Percentiles rank a stretch among this genome's conserved stretches.
Conservation (phyloP, 2,888 invertebrate genomes). For the Chydorus sphaericus region DNA sequence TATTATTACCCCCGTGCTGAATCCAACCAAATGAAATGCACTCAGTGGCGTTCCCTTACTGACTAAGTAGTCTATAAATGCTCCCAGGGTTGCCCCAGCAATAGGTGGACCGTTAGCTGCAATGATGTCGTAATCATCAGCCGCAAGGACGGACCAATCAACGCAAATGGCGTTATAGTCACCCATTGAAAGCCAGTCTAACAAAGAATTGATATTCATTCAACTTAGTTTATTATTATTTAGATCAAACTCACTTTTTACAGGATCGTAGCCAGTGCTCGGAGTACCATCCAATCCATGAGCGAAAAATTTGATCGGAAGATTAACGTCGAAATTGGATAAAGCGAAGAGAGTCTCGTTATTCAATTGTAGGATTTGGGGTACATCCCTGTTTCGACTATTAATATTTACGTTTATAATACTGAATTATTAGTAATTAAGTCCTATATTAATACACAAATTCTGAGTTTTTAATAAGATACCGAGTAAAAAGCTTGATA, state of each 20-base stretch:
- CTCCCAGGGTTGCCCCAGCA: conserved; percentile 41
- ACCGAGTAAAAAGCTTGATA: too few species aligned
- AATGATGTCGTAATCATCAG: conserved; percentile 47
- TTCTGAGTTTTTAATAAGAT: too few species aligned
- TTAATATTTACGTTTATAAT: too few species aligned
- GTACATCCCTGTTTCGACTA: too few species aligned
- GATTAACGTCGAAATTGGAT: too few species aligned
- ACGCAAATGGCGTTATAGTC: conserved; percentile 43
- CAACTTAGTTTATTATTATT: too few species aligned
- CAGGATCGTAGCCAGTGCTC: background rate
- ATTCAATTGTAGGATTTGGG: too few species aligned
- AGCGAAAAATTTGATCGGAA: too few species aligned
- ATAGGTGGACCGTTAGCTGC: conserved; percentile 41
- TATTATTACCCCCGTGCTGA: conserved; percentile 37
- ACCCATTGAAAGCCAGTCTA: conserved; percentile 41
- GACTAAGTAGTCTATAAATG: conserved; percentile 43
- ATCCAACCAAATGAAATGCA: conserved; percentile 42
- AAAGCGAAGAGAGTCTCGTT: too few species aligned
- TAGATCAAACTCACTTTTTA: background rate
- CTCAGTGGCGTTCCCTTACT: conserved; percentile 39
- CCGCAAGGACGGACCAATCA: conserved; percentile 40
- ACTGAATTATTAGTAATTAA: too few species aligned
- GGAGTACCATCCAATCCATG: background rate
- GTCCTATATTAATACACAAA: too few species aligned
- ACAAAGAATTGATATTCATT: background rate